Conservation (phyloP, 2,797 vertebrate species). For the Microctenopoma steveboyesi region DNA sequence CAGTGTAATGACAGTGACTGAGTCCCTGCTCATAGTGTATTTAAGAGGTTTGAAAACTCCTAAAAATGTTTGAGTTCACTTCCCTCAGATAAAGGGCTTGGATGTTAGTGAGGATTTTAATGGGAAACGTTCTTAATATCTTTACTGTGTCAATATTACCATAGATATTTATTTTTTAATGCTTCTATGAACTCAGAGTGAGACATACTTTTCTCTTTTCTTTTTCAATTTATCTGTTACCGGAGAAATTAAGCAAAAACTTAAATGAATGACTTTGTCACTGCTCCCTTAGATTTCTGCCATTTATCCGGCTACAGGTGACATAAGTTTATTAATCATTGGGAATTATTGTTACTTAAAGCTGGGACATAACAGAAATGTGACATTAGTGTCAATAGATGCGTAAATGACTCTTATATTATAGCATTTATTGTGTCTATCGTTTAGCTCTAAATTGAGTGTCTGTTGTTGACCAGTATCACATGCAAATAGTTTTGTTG, state of each 20-base stretch:
- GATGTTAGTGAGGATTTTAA: no score
- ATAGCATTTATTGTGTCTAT: not conserved
- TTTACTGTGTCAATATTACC: no score
- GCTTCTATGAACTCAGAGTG: not conserved
- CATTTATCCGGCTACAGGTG: no score
- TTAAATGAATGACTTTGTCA: not conserved
- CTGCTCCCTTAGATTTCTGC: no score
- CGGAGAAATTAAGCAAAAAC: not conserved
- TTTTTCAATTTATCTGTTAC: not conserved
- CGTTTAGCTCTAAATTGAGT: not conserved
- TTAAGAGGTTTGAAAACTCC: not conserved
- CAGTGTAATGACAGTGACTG: constrained; percentile 6
- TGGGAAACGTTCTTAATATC: no score
- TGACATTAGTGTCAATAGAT: not conserved
- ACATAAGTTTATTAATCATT: not conserved
- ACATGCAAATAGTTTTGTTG: not conserved
- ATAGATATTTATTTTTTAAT: no score
- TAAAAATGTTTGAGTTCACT: not conserved
- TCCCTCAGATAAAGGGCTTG: no score
- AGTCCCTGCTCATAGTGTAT: not conserved
- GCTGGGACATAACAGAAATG: not conserved
- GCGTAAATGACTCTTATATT: not conserved
- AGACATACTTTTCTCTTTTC: no score
- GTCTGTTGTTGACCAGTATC: not conserved
- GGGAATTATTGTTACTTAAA: not conserved